Evolutionary conservation across 2,797 vertebrate species (phyloP), one percentile per base, ranked within the genome.

Genomic region (Pogonophryne albipinna): DNA sequence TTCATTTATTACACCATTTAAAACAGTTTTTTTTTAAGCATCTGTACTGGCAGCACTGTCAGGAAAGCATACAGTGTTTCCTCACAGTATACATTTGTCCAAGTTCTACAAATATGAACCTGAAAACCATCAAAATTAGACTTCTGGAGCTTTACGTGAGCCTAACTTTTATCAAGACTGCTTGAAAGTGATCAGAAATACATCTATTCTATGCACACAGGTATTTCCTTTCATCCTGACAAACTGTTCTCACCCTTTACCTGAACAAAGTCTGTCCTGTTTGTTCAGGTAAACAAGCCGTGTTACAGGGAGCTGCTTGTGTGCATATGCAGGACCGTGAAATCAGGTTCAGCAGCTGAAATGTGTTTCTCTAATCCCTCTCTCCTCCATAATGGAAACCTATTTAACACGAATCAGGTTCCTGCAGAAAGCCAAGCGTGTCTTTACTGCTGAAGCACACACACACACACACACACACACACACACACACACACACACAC

Each of bases 301-400:
- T 15, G 8, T 7, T 34, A 34, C 34, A 23, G 34, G 47, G 23
- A 49, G 34, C 7, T 56, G 46, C 20, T 41, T 20, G 10, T 41
- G 20, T 23, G 34, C 7, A 19, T n/a, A 0, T 31, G 45, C 34
- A 10, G 3, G 20, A 55, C 50, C 51, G 16, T 61, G 20, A 76
- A 65, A 59, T 52, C 17, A 19, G 38, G 14, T 55, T 27, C 49
- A 16, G 10, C 14, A 46, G 57, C 57, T 0, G 27, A 56, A 71
- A 31, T 42, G 62, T 13, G 44, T 66, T 62, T 6, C 57, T 50
- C 34, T 72, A 56, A 78, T 78, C 56, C 56, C 12, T 42, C 7
- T 6, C 6, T 41, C 14, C 10, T 27, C 23, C 5, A 55, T 55
- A 31, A 42, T 44, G 38, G 23, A 59, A 64, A 38, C 50, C 31